Base-by-base conservation (phyloP, 2,888 invertebrate genomes). In the Morpho helenor region DNA sequence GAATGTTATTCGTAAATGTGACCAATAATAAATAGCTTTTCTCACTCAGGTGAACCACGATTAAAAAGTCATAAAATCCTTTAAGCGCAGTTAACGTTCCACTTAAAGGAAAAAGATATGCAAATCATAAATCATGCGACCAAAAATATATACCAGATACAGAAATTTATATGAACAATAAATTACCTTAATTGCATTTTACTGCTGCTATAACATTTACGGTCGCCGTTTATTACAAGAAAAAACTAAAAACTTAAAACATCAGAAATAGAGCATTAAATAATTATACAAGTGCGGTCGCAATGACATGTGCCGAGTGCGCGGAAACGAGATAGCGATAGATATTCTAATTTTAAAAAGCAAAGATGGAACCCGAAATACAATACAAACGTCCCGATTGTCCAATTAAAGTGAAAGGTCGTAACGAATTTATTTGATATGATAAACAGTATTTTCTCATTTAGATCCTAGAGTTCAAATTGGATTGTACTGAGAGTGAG, bases 281-380 rank as follows among this genome's bases (percentile, higher is more conserved):
- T 86, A 82, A 87, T 87, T 84, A 84, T 74, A 79, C 74, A 75
- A 80, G 74, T 81, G 85, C 73, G 84, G 84, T 23, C 45, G 47
- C 40, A 23, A 49, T 44, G 68, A 56, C 56, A 52, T 54, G 51
- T 48, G 44, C 50, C 62, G 53, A 56, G 46, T 43, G 44, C 16
- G 57, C 49, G 47, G 48, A 80, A 89, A 73, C 61, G 84, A 80
- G 87, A 88, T 63, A 73, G 75, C 69, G 63, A 76, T 70, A 79
- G 66, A 74, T 69, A 82, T 83, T 87, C 87, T 87, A 87, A 87
- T 83, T 88, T 87, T 84, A 89, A 89, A 89, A 89, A 88, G 86
- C 82, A 89, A 90, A 90, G 89, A 90, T 90, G 89, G 89, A 87
- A 84, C 86, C 89, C 86, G 77, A 89, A 88, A 84, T 80, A 87